These are phyloP conservation scores for Tapirus terrestris DNA, from an alignment of 2,113 vertebrate species.

Conservation along the genomic window DNA sequence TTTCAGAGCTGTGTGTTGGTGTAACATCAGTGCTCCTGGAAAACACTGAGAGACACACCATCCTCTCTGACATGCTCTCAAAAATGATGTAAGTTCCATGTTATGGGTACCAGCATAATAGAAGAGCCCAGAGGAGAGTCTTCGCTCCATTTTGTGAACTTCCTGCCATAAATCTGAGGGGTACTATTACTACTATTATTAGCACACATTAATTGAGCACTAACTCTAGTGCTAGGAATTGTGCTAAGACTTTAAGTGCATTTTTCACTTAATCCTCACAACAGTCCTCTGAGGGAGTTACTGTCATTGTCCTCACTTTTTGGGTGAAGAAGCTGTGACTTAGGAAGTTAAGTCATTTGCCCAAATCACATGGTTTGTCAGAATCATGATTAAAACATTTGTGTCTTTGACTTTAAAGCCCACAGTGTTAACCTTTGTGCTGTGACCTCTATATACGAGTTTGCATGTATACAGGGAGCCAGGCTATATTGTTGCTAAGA, in stretches of 20 bases:
- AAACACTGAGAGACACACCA: neutral
- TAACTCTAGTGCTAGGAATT: conserved; percentile 10
- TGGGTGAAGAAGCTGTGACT: neutral
- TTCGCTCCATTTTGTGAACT: neutral
- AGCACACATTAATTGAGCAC: neutral
- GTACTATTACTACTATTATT: neutral
- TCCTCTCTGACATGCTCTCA: neutral
- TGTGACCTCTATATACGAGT: neutral
- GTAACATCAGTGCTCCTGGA: conserved; percentile 1
- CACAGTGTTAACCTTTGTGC: neutral
- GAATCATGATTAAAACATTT: neutral
- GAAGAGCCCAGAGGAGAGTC: neutral
- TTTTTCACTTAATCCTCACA: conserved; percentile 43
- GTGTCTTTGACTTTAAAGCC: conserved; percentile 28
- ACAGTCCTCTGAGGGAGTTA: neutral
- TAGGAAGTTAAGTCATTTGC: conserved; percentile 43
- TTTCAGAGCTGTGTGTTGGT: conserved; percentile 57
- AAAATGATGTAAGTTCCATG: neutral
- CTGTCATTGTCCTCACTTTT: neutral
- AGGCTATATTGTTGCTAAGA: neutral
- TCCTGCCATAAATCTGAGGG: neutral
- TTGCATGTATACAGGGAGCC: neutral
- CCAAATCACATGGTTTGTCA: neutral
- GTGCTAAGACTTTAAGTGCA: conserved; percentile 3
- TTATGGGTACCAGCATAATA: neutral